A percentile compares a stretch with the other conserved stretches of the same genome.
phyloP scores from a whole-genome alignment of 2,113 vertebrate genomes.

The Burhinus oedicnemus region DNA sequence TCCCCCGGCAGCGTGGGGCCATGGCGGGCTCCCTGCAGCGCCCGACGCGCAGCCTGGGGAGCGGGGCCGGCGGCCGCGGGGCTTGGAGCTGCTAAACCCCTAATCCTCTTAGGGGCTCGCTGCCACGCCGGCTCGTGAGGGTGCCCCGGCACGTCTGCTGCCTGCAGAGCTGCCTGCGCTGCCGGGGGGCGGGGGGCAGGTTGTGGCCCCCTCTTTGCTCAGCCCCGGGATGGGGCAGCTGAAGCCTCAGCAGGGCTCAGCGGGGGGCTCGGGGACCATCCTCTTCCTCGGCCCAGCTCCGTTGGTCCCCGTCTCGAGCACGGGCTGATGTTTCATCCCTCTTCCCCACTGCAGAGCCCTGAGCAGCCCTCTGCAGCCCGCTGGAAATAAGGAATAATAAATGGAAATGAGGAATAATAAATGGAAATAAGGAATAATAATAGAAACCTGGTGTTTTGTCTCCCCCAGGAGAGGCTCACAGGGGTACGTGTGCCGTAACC shows the following conservation, averaged over 20 bases:
- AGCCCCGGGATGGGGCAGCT: neutral
- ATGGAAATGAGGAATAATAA: neutral
- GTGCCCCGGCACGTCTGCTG: neutral
- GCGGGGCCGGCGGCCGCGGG: neutral
- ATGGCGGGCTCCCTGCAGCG: neutral
- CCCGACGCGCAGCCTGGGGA: neutral
- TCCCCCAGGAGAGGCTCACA: accelerated
- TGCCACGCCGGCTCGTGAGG: neutral
- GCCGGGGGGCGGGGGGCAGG: neutral
- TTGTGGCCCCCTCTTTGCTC: neutral
- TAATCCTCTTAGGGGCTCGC: neutral
- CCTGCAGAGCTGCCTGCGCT: neutral
- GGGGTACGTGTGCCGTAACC: accelerated
- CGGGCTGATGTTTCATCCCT: neutral
- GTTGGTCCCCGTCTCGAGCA: accelerated
- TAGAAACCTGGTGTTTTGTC: neutral
- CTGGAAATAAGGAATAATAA: neutral
- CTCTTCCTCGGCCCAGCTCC: neutral
- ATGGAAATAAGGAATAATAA: neutral
- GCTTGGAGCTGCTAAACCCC: neutral
- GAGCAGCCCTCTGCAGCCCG: neutral
- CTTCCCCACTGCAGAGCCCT: neutral
- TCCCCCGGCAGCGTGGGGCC: neutral
- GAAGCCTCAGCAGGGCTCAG: neutral
- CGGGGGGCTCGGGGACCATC: neutral